Conservation (phyloP, 2,888 invertebrate genomes). For the Peribatodes rhomboidaria region DNA sequence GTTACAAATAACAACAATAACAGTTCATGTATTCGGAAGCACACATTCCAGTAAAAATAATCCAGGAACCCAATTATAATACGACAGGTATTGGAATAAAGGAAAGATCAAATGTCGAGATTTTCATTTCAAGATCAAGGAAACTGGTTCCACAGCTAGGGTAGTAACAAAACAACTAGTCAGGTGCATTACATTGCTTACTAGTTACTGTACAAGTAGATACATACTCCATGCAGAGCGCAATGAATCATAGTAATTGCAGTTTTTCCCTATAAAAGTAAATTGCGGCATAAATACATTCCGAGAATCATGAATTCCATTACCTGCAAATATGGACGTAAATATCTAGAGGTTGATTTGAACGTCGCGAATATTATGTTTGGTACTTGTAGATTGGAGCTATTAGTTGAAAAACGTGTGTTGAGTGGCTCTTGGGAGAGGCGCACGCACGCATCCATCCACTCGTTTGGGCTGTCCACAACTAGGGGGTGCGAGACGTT, state of each 20-base stretch:
- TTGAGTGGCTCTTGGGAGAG: too few relatives aligned
- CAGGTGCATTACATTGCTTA: neutral
- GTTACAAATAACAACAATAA: constrained; percentile 7
- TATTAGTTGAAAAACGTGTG: too few relatives aligned
- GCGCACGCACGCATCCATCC: too few relatives aligned
- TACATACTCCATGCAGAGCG: neutral
- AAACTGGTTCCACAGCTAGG: constrained; percentile 52
- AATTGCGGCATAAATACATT: constrained; percentile 14
- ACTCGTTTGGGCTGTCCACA: too few relatives aligned
- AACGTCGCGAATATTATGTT: too few relatives aligned
- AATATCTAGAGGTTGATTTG: too few relatives aligned
- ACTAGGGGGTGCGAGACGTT: too few relatives aligned
- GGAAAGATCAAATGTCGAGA: constrained; percentile 38
- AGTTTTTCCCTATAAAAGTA: constrained; percentile 28
- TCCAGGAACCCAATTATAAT: constrained; percentile 10
- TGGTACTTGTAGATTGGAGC: too few relatives aligned
- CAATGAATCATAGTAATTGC: constrained; percentile 37
- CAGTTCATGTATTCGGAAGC: constrained; percentile 3
- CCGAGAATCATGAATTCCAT: constrained; percentile 42
- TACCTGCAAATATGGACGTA: constrained; percentile 11
- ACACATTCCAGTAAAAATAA: constrained; percentile 1
- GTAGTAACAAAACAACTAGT: constrained; percentile 12
- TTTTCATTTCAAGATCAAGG: constrained; percentile 46
- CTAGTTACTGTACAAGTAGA: too few relatives aligned
- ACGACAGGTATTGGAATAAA: constrained; percentile 16